Evolutionary conservation across 2,797 vertebrate species (phyloP).

Genomic region (Nothura maculosa): DNA sequence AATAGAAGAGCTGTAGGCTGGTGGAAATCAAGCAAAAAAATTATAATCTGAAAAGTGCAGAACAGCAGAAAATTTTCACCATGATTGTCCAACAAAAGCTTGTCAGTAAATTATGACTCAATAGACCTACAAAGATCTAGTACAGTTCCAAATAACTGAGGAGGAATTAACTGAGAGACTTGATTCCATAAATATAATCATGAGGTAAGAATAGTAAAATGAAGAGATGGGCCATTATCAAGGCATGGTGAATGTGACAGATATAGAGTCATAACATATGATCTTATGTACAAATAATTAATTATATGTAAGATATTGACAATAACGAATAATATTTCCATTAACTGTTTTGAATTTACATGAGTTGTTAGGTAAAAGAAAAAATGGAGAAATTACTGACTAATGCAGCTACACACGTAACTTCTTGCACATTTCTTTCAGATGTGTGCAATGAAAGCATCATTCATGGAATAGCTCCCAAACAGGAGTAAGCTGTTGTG

Average conservation of each 20-base stretch:
- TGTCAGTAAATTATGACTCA: neutral
- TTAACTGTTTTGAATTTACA: neutral
- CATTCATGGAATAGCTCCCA: neutral
- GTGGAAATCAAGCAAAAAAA: neutral
- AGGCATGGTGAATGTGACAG: neutral
- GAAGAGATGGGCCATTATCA: neutral
- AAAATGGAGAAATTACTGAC: neutral
- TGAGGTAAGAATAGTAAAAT: neutral
- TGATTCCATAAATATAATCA: neutral
- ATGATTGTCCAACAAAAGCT: neutral
- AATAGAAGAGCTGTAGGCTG: neutral
- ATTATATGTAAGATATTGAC: neutral
- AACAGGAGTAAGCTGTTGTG: neutral
- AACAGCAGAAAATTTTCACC: neutral
- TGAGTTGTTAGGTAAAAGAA: neutral
- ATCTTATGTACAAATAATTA: neutral
- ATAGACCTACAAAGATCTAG: neutral
- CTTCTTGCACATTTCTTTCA: conserved; percentile 6
- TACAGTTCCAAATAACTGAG: neutral
- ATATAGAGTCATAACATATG: neutral
- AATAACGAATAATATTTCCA: neutral
- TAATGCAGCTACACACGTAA: neutral
- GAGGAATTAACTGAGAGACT: neutral
- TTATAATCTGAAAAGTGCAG: neutral
- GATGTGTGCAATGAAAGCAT: neutral